These are phyloP conservation scores for Molossus molossus DNA, from an alignment of 2,797 vertebrate genomes.

Conservation along the genomic window DNA sequence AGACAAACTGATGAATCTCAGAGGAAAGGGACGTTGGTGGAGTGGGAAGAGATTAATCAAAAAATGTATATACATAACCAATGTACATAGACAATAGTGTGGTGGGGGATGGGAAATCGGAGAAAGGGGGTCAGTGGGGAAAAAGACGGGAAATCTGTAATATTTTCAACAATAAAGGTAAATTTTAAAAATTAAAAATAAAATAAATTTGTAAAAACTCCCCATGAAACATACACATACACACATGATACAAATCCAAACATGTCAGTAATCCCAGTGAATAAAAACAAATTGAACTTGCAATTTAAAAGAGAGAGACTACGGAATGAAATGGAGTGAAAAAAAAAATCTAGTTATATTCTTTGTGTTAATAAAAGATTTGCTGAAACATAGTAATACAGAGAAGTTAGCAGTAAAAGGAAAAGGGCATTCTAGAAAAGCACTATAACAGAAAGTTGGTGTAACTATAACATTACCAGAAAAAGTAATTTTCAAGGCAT, in stretches of 20 bases:
- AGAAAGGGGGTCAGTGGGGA: no score
- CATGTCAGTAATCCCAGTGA: slow-evolving; percentile 5
- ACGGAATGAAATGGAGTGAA: slow-evolving; percentile 11
- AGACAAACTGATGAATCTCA: no score
- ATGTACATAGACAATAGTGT: no score
- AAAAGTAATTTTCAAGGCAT: slow-evolving; percentile 45
- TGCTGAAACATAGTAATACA: background rate
- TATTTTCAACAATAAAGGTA: no score
- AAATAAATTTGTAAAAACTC: no score
- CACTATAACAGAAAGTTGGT: background rate
- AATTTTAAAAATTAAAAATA: no score
- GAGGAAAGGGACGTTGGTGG: no score
- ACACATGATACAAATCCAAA: background rate
- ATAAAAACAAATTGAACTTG: slow-evolving; percentile 51
- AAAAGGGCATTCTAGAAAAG: slow-evolving; percentile 52
- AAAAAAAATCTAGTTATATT: slow-evolving; percentile 41
- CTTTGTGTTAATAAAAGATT: slow-evolving; percentile 27
- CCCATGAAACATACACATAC: no score
- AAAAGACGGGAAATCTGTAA: no score
- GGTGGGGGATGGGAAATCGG: no score
- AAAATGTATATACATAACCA: no score
- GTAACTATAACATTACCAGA: background rate
- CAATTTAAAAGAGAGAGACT: slow-evolving; percentile 51
- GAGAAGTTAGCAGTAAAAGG: slow-evolving; percentile 56
- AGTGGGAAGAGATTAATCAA: no score